These are phyloP conservation scores for Caenorhabditis drosophilae DNA, from an alignment of 2,888 invertebrate genomes.

Conservation along the genomic window DNA sequence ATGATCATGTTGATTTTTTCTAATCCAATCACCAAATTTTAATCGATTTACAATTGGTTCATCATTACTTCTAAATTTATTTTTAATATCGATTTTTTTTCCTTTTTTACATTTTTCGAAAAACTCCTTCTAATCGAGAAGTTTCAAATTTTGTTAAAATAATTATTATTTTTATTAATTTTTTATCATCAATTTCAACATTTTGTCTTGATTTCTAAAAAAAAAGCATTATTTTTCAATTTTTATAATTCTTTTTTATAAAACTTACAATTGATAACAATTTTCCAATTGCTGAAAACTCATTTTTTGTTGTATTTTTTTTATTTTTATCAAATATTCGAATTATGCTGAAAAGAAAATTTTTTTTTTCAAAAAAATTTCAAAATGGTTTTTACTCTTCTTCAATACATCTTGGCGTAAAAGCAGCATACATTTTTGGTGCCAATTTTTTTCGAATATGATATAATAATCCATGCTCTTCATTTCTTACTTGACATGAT, in stretches of 20 bases:
- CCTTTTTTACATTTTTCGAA: constrained; percentile 25
- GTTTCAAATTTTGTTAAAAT: constrained; percentile 32
- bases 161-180: constrained; percentile 28
- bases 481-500: constrained; percentile 35
- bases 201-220: constrained; percentile 19
- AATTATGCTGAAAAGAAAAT: constrained; percentile 22
- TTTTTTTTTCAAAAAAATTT: not conserved
- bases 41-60: constrained; percentile 25
- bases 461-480: constrained; percentile 55
- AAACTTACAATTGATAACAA: constrained; percentile 14
- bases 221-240: not conserved
- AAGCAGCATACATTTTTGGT: constrained; percentile 42
- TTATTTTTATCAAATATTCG: constrained; percentile 27
- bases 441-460: constrained; percentile 52
- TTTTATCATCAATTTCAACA: constrained; percentile 30
- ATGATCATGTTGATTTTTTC: constrained; percentile 83
- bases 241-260: not conserved
- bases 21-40: constrained; percentile 55
- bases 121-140: constrained; percentile 18
- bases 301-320: constrained; percentile 19
- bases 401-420: constrained; percentile 32
- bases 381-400: constrained; percentile 20
- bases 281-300: constrained; percentile 22
- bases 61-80: constrained; percentile 15
- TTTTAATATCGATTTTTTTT: not conserved